Evolutionary conservation across 1,140 invertebrate species (phyloP).

Genomic region (Condylostylus longicornis): DNA sequence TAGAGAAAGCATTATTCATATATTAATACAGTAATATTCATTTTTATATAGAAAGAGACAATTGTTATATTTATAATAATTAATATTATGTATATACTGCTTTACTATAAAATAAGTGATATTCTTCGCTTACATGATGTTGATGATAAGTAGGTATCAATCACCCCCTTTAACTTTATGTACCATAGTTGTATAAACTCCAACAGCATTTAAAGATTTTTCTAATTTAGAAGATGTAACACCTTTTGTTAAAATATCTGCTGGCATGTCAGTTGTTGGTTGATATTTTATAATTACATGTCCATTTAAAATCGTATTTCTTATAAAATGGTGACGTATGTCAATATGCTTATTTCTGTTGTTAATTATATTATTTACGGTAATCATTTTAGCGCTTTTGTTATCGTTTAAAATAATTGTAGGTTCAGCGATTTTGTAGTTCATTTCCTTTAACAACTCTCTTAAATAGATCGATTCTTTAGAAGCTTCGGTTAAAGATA

Average conservation of each 20-base stretch:
- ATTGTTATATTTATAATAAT: no score
- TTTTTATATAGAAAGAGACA: no score
- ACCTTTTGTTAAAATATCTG: constrained; percentile 19
- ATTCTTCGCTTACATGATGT: no score
- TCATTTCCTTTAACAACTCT: constrained; percentile 9
- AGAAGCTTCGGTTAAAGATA: constrained; percentile 23
- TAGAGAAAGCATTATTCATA: no score
- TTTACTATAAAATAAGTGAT: no score
- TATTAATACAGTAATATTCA: no score
- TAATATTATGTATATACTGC: no score
- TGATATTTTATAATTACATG: constrained; percentile 12
- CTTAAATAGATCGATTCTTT: constrained; percentile 29
- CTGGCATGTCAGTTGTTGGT: constrained; percentile 14
- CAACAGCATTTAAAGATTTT: no score
- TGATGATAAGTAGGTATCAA: no score
- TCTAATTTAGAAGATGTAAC: no score
- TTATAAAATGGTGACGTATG: constrained; percentile 22
- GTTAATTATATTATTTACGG: constrained; percentile 15
- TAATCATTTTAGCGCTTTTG: constrained; percentile 17
- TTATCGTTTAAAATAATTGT: constrained; percentile 14
- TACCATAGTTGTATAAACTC: no score
- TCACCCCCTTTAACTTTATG: no score
- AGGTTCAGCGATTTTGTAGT: constrained; percentile 24
- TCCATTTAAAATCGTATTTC: constrained; percentile 8
- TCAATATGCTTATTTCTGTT: constrained; percentile 25